Percentiles rank a stretch among this genome's conserved stretches.
Conservation (phyloP, 2,888 invertebrate genomes). For the Euproctis similis region DNA sequence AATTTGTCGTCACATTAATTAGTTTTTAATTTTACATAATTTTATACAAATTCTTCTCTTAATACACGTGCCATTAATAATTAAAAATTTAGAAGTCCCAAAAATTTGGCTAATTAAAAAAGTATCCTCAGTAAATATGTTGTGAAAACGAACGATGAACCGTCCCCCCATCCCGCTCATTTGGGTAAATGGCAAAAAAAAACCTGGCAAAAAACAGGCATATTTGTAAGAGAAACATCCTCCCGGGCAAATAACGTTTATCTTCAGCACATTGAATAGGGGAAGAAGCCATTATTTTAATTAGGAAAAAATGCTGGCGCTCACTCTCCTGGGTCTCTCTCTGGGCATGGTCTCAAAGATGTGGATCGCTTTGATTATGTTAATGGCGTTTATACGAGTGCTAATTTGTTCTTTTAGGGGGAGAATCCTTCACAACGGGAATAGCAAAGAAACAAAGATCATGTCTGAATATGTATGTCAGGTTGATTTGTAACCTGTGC, state of each 20-base stretch:
- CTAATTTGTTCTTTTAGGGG: too few relatives aligned
- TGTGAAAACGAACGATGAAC: slow-evolving; percentile 40
- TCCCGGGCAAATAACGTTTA: slow-evolving; percentile 63
- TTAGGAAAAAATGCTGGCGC: slow-evolving; percentile 62
- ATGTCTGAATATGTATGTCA: too few relatives aligned
- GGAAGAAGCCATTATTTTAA: slow-evolving; percentile 71
- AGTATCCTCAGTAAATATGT: slow-evolving; percentile 36
- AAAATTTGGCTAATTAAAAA: slow-evolving; percentile 49
- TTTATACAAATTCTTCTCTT: too few relatives aligned
- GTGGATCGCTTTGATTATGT: slow-evolving; percentile 38
- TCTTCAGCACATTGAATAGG: slow-evolving; percentile 70
- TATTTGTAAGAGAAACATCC: slow-evolving; percentile 54
- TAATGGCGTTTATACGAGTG: slow-evolving; percentile 23
- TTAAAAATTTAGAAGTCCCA: slow-evolving; percentile 34
- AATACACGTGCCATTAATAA: slow-evolving; percentile 26
- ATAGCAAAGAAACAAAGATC: too few relatives aligned
- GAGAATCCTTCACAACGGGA: too few relatives aligned
- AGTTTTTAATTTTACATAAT: too few relatives aligned
- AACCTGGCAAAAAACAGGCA: slow-evolving; percentile 32
- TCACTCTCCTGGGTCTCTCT: slow-evolving; percentile 43
- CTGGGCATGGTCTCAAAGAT: slow-evolving; percentile 31
- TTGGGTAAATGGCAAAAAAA: slow-evolving; percentile 53
- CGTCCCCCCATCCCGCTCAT: slow-evolving; percentile 47
- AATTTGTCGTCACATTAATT: too few relatives aligned
- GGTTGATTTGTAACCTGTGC: too few relatives aligned